phyloP scores from a whole-genome alignment of 2,113 vertebrate species.

The Ptilonorhynchus violaceus region DNA sequence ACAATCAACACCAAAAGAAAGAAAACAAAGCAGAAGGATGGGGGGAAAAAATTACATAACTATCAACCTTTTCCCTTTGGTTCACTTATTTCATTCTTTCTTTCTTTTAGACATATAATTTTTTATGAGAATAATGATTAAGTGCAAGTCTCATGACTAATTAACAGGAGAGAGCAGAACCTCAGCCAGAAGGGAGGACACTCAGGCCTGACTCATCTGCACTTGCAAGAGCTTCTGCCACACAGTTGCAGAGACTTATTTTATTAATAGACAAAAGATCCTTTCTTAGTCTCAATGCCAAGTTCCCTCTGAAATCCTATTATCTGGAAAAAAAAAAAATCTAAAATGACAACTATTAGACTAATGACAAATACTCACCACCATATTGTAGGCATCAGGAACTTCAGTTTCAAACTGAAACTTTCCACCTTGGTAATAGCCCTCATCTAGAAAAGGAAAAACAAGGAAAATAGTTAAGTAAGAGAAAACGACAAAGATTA shows the following conservation, averaged over 20 bases:
- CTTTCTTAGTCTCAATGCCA: not conserved
- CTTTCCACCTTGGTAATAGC: constrained; percentile 96
- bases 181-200: not conserved
- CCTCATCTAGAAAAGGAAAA: constrained; percentile 84
- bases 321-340: not conserved
- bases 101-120: not conserved
- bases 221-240: not conserved
- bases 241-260: not conserved
- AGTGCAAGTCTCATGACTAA: not conserved
- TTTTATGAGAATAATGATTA: not conserved
- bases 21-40: not conserved
- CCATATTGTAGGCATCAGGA: constrained; percentile 99
- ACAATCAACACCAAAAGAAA: not conserved
- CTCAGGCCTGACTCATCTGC: not conserved
- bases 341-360: not conserved
- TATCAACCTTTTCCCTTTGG: not conserved
- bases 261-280: not conserved
- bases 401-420: constrained; percentile 98
- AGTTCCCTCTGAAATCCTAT: not conserved
- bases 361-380: constrained; percentile 82
- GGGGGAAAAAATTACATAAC: not conserved
- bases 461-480: not conserved
- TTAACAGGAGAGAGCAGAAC: not conserved
- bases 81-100: not conserved
- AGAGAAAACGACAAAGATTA: not conserved